Percentiles rank a stretch among this genome's conserved stretches.
phyloP scores from a whole-genome alignment of 1,140 invertebrate species.

The Caerostris darwini region DNA sequence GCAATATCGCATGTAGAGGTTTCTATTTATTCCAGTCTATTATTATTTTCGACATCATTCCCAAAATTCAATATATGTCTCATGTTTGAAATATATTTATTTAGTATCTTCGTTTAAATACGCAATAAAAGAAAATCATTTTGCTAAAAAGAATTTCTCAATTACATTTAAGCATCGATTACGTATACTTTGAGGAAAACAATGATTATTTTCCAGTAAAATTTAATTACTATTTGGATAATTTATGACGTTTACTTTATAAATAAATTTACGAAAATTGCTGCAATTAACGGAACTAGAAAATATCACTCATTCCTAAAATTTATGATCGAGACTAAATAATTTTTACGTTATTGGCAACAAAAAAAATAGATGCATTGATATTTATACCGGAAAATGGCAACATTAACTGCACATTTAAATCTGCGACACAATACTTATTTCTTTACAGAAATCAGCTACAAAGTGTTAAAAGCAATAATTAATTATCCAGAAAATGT shows the following conservation, averaged over 20 bases:
- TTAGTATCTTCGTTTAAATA: too few relatives aligned
- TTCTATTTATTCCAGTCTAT: too few relatives aligned
- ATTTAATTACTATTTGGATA: not conserved
- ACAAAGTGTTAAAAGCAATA: slow-evolving; percentile 17
- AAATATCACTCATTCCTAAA: not conserved
- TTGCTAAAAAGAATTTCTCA: too few relatives aligned
- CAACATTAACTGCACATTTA: slow-evolving; percentile 22
- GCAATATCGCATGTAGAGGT: too few relatives aligned
- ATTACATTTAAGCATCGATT: too few relatives aligned
- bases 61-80: too few relatives aligned
- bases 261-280: not conserved
- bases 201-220: not conserved
- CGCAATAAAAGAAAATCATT: too few relatives aligned
- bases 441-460: slow-evolving; percentile 17
- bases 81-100: too few relatives aligned
- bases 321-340: not conserved
- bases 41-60: too few relatives aligned
- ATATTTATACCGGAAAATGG: slow-evolving; percentile 39
- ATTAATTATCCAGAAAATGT: slow-evolving; percentile 4
- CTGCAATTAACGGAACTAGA: not conserved
- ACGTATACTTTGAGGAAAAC: too few relatives aligned
- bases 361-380: not conserved
- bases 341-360: not conserved
- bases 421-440: not conserved
- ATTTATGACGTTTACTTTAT: not conserved